phyloP scores from a whole-genome alignment of 2,113 vertebrate genomes.

The Ictalurus furcatus region DNA sequence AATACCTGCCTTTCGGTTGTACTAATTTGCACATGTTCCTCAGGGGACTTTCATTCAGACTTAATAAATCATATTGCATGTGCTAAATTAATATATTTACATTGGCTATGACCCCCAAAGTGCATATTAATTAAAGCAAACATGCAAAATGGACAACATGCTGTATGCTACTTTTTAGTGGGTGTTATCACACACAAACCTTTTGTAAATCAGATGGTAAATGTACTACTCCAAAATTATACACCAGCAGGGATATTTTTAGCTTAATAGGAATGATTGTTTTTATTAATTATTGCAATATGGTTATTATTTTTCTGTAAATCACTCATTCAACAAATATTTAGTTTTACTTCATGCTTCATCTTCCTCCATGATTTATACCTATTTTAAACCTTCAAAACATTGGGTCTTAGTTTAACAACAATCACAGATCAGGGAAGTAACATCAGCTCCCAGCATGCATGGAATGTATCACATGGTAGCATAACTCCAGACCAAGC shows the following conservation, averaged over 20 bases:
- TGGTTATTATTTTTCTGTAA: neutral
- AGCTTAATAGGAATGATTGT: neutral
- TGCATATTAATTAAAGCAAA: neutral
- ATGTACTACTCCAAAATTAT: neutral
- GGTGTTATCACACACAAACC: neutral
- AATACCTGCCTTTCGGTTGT: neutral
- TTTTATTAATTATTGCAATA: neutral
- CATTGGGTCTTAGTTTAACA: neutral
- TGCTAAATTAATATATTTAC: neutral
- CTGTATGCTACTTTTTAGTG: neutral
- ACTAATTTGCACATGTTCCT: neutral
- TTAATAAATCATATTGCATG: neutral
- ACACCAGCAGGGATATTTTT: neutral
- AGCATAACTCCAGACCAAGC: constrained; percentile 27
- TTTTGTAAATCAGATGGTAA: neutral
- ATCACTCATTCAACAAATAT: neutral
- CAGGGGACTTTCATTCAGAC: neutral
- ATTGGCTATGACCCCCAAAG: neutral
- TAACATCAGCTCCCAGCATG: constrained; percentile 26
- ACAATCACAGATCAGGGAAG: constrained; percentile 11
- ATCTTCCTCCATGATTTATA: neutral
- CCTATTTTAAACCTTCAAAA: neutral
- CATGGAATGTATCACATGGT: constrained; percentile 24
- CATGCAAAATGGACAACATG: neutral
- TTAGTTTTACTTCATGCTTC: neutral